Conservation (phyloP, 2,113 vertebrate species). For the Calidris pugnax region DNA sequence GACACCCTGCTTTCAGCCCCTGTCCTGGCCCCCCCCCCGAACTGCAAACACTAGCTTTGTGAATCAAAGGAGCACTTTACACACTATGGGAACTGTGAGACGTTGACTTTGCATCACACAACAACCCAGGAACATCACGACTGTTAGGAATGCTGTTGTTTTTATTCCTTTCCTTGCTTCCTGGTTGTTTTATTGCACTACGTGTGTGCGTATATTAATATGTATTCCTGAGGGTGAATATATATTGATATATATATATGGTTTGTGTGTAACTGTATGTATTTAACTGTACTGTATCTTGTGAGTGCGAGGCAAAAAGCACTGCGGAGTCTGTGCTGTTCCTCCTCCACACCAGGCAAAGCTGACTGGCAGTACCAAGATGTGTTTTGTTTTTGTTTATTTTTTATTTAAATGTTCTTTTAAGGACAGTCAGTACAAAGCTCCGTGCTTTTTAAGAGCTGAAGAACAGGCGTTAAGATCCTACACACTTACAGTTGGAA, state of each 20-base stretch:
- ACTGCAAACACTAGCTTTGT: slow-evolving; percentile 72
- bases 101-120: slow-evolving; percentile 25
- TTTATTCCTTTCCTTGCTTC: slow-evolving; percentile 53
- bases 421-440: slow-evolving; percentile 47
- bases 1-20: slow-evolving; percentile 16
- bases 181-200: slow-evolving; percentile 63
- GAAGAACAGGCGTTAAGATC: slow-evolving; percentile 14
- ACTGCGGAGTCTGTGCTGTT: slow-evolving; percentile 33
- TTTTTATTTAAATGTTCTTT: slow-evolving; percentile 56
- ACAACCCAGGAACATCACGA: slow-evolving; percentile 31
- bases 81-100: slow-evolving; percentile 45
- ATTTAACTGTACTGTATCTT: slow-evolving; percentile 69
- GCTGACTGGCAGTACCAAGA: slow-evolving; percentile 31
- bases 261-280: slow-evolving; percentile 60
- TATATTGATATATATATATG: slow-evolving; percentile 49
- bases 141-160: slow-evolving; percentile 50
- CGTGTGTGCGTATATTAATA: slow-evolving; percentile 50
- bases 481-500: slow-evolving; percentile 24
- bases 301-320: slow-evolving; percentile 40
- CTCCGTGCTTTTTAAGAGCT: slow-evolving; percentile 30
- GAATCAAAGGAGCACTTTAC: slow-evolving; percentile 81
- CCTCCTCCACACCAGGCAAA: slow-evolving; percentile 39
- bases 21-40: neutral
- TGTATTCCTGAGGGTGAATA: slow-evolving; percentile 40
- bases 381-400: neutral